Percentiles rank a stretch among this genome's conserved stretches.
Evolutionary conservation across 2,888 invertebrate species (phyloP).

Genomic region (Drosophila borealis): DNA sequence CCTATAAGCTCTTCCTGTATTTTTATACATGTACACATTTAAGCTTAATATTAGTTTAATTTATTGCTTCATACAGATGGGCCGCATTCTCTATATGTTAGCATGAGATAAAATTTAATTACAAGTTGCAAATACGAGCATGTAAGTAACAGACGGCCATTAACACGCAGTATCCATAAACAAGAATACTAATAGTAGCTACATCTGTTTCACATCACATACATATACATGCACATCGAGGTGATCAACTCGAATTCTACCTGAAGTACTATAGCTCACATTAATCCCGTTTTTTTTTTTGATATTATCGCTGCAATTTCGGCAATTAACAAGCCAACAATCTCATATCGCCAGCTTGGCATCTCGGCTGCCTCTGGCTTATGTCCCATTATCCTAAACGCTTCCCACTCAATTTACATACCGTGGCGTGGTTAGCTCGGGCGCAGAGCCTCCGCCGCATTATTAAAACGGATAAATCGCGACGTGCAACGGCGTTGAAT

Average conservation of each 20-base stretch:
- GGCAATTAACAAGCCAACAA: constrained; percentile 45
- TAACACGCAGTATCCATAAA: neutral
- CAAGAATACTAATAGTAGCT: neutral
- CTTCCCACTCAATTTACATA: constrained; percentile 68
- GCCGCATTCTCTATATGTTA: too few relatives aligned
- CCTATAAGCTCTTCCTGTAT: too few relatives aligned
- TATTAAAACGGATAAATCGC: constrained; percentile 80
- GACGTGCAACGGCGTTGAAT: constrained; percentile 75
- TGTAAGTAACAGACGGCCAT: too few relatives aligned
- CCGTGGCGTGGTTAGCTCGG: constrained; percentile 5
- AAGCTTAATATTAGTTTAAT: too few relatives aligned
- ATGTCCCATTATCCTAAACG: constrained; percentile 64
- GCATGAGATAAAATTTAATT: too few relatives aligned
- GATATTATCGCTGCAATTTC: constrained; percentile 45
- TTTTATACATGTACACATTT: too few relatives aligned
- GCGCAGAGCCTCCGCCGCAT: constrained; percentile 39
- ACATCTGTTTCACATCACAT: neutral
- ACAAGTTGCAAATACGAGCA: too few relatives aligned
- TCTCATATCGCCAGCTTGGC: constrained; percentile 30
- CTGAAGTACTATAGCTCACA: neutral
- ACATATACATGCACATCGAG: neutral
- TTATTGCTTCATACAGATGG: too few relatives aligned
- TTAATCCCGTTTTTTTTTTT: constrained; percentile 20
- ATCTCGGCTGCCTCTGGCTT: constrained; percentile 47
- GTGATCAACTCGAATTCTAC: constrained; percentile 3